A percentile compares a stretch with the other conserved stretches of the same genome.
phyloP scores from a whole-genome alignment of 23 tunicate genomes.

The Oikopleura dioica region DNA sequence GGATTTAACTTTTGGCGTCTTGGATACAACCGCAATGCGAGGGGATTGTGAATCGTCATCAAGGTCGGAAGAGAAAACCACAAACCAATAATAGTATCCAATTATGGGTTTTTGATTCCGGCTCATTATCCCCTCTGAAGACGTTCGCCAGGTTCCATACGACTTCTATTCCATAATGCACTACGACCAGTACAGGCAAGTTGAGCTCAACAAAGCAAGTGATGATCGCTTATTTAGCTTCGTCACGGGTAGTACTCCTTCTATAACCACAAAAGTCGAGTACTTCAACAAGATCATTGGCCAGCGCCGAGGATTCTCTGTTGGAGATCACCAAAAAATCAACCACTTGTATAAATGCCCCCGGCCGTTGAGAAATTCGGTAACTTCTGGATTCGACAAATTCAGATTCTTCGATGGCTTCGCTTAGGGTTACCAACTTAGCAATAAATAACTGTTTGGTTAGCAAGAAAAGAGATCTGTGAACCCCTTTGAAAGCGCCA shows the following conservation, averaged over 20 bases:
- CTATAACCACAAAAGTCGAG: background rate
- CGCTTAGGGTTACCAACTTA: too few species aligned
- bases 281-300: constrained; percentile 9
- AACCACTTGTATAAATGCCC: background rate
- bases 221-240: too few species aligned
- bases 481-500: too few species aligned
- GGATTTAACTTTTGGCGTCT: constrained; percentile 1
- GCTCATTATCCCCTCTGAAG: too few species aligned
- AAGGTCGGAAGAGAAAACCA: too few species aligned
- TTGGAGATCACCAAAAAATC: constrained; percentile 10
- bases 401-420: background rate
- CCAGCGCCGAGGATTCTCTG: background rate
- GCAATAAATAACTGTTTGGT: too few species aligned
- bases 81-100: too few species aligned
- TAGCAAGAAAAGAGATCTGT: too few species aligned
- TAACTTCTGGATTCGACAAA: background rate
- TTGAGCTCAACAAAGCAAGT: too few species aligned
- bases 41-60: too few species aligned
- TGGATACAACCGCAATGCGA: background rate
- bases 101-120: too few species aligned
- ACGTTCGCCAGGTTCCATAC: background rate
- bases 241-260: background rate
- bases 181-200: background rate
- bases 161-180: background rate
- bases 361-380: background rate